Conservation (phyloP, 2,888 invertebrate genomes). For the Coenonympha arcania region DNA sequence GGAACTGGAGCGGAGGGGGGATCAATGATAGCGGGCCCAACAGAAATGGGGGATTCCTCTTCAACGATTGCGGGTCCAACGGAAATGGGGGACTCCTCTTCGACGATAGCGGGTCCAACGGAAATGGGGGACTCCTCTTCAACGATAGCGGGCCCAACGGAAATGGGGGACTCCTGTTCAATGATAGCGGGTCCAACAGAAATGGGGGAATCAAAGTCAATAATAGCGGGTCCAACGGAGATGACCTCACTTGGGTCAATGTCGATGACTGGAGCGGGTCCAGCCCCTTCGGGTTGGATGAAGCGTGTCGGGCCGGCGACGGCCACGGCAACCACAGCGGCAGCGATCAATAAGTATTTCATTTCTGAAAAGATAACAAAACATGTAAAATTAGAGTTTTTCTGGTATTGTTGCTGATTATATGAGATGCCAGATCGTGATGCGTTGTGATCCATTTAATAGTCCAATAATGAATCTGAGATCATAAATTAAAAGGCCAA, state of each 20-base stretch:
- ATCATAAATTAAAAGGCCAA: no score
- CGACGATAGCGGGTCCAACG: constrained; percentile 34
- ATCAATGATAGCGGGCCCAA: constrained; percentile 31
- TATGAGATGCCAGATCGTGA: no score
- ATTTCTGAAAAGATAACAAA: constrained; percentile 14
- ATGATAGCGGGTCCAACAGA: constrained; percentile 15
- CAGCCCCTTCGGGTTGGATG: constrained; percentile 14
- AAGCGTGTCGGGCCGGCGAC: constrained; percentile 22
- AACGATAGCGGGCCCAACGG: constrained; percentile 28
- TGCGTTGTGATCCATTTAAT: no score
- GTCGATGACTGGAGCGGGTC: constrained; percentile 25
- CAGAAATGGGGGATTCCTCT: constrained; percentile 27
- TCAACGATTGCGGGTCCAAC: constrained; percentile 29
- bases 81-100: constrained; percentile 22
- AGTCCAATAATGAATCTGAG: no score
- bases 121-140: constrained; percentile 27
- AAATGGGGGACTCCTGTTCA: constrained; percentile 23
- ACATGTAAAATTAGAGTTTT: no score
- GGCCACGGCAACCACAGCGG: constrained; percentile 27
- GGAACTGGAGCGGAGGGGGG: constrained; percentile 19
- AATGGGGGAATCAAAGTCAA: constrained; percentile 17
- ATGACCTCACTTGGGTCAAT: constrained; percentile 37
- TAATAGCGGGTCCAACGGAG: constrained; percentile 11
- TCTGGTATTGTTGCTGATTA: no score
- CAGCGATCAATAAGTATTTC: constrained; percentile 25